Percentiles rank a stretch among this genome's conserved stretches.
phyloP scores from a whole-genome alignment of 2,113 vertebrate genomes.

The Pogona vitticeps region DNA sequence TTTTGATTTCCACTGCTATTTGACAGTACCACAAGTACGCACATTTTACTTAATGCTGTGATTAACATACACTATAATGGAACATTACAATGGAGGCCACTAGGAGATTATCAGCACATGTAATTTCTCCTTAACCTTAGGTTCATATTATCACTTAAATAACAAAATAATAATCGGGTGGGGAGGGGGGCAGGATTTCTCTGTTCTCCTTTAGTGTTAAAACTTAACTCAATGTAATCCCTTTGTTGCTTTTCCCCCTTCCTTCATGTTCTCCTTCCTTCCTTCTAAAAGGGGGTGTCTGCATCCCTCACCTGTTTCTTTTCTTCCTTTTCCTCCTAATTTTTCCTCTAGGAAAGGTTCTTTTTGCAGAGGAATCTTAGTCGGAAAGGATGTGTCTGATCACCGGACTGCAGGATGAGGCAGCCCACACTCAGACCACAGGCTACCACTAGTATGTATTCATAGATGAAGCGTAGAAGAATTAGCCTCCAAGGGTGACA shows the following conservation, averaged over 20 bases:
- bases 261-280: neutral
- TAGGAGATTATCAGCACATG: constrained; percentile 55
- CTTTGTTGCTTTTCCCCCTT: constrained; percentile 4
- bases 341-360: neutral
- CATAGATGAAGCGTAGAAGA: neutral
- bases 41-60: constrained; percentile 56
- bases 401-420: no score
- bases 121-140: constrained; percentile 68
- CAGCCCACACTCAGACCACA: no score
- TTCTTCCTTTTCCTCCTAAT: neutral
- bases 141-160: constrained; percentile 72
- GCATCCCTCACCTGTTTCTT: no score
- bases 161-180: constrained; percentile 64
- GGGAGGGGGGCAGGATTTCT: constrained; percentile 17
- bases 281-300: neutral
- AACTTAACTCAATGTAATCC: constrained; percentile 54
- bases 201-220: constrained; percentile 44
- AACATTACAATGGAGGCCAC: constrained; percentile 54
- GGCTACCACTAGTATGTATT: no score
- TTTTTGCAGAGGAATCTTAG: neutral
- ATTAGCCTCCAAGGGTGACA: neutral
- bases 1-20: constrained; percentile 39
- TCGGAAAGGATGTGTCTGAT: no score
- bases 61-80: constrained; percentile 55
- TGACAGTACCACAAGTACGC: constrained; percentile 37